Conservation (phyloP, 2,888 invertebrate species). For the Meliscaeva auricollis region DNA sequence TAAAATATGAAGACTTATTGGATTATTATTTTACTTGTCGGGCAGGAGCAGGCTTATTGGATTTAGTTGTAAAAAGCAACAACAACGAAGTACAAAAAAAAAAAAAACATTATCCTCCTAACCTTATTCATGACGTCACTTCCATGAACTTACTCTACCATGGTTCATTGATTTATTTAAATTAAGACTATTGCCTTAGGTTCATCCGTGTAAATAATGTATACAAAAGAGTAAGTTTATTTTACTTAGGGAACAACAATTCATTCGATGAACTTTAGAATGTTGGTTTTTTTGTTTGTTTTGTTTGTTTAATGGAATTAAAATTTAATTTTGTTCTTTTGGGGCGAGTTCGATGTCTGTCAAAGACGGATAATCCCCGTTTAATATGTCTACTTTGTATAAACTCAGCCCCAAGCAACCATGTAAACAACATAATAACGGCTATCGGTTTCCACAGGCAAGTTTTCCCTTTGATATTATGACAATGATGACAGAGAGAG, state of each 20-base stretch:
- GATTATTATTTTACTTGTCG: constrained; percentile 63
- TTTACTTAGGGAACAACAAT: neutral
- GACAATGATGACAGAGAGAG: constrained; percentile 17
- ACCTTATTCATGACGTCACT: constrained; percentile 59
- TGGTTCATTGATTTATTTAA: constrained; percentile 68
- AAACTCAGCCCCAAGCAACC: neutral
- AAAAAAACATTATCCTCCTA: neutral
- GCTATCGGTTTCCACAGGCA: constrained; percentile 17
- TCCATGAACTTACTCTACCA: neutral
- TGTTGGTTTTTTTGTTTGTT: neutral
- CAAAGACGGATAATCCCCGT: constrained; percentile 58
- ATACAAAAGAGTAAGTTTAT: neutral
- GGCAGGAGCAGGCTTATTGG: constrained; percentile 32
- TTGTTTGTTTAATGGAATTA: constrained; percentile 61
- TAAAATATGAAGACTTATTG: constrained; percentile 70
- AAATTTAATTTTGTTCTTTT: constrained; percentile 63
- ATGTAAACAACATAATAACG: constrained; percentile 13
- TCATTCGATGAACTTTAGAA: constrained; percentile 4
- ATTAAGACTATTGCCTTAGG: constrained; percentile 35
- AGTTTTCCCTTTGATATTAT: constrained; percentile 26
- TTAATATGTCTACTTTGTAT: constrained; percentile 21
- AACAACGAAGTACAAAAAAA: constrained; percentile 21
- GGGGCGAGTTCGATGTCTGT: constrained; percentile 31
- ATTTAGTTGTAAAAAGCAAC: too few species aligned
- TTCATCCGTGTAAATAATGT: neutral